These are phyloP conservation scores for Steromphala cineraria DNA, from an alignment of 2,888 invertebrate genomes.

Conservation along the genomic window DNA sequence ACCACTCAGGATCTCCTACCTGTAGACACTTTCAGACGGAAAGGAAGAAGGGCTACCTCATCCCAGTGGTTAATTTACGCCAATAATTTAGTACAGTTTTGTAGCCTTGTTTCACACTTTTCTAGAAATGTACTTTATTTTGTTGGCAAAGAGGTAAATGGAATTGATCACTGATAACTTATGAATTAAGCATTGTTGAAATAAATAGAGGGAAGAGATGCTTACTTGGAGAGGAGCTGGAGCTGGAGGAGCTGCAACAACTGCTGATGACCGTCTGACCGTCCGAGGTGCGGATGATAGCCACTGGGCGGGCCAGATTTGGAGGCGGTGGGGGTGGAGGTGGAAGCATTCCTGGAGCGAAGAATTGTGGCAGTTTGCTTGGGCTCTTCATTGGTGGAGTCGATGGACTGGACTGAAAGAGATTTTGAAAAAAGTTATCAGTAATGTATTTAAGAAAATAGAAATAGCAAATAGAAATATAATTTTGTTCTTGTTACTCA, in stretches of 20 bases:
- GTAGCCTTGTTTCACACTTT: too few relatives aligned
- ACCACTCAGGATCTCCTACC: too few relatives aligned
- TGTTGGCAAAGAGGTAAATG: too few relatives aligned
- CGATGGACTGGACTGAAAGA: slow-evolving; percentile 66
- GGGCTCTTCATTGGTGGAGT: slow-evolving; percentile 75
- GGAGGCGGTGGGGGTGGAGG: slow-evolving; percentile 86
- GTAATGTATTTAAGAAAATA: too few relatives aligned
- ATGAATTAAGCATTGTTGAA: neutral
- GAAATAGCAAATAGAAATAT: too few relatives aligned
- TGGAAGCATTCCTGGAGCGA: slow-evolving; percentile 87
- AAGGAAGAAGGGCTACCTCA: too few relatives aligned
- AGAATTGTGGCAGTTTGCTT: slow-evolving; percentile 83
- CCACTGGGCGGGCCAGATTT: slow-evolving; percentile 96
- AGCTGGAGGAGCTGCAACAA: slow-evolving; percentile 23
- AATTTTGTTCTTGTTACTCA: too few relatives aligned
- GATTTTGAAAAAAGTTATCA: neutral
- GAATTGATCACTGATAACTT: too few relatives aligned
- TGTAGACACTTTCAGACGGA: too few relatives aligned
- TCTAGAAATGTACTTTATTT: too few relatives aligned
- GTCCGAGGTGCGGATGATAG: slow-evolving; percentile 88
- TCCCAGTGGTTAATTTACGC: too few relatives aligned
- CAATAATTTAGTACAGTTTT: too few relatives aligned
- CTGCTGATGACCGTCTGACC: slow-evolving; percentile 63
- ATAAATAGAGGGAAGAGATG: neutral
- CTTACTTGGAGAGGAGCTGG: slow-evolving; percentile 18